Evolutionary conservation across 2,797 vertebrate species (phyloP).

Genomic region (Labroides dimidiatus): DNA sequence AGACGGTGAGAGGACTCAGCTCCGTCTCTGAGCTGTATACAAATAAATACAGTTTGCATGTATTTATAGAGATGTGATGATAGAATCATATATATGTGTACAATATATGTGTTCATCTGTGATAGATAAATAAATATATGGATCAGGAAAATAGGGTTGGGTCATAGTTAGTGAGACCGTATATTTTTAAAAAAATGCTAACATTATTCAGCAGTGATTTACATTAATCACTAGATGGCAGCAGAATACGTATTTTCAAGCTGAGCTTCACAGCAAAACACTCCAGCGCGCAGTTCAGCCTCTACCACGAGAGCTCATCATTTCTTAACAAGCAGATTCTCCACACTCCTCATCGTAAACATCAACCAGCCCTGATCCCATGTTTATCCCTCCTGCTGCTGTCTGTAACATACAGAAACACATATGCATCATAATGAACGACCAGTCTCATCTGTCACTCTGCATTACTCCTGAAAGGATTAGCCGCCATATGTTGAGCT

Average conservation of each 20-base stretch:
- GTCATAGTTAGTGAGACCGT: too few species aligned
- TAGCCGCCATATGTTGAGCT: conserved; percentile 31
- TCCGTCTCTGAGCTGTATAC: conserved; percentile 42
- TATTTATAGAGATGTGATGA: conserved; percentile 20
- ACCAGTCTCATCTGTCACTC: conserved; percentile 26
- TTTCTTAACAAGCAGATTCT: conserved; percentile 12
- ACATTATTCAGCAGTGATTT: too few species aligned
- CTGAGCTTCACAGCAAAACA: not conserved
- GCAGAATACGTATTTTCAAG: conserved; percentile 23
- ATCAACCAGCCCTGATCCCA: conserved; percentile 8
- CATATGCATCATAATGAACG: conserved; percentile 3
- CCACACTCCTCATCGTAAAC: conserved; percentile 10
- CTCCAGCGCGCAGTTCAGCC: not conserved
- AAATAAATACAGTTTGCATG: conserved; percentile 25
- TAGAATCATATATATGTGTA: too few species aligned
- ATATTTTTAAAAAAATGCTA: too few species aligned
- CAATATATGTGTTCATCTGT: too few species aligned
- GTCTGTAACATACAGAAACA: conserved; percentile 23
- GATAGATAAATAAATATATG: too few species aligned
- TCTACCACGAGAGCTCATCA: conserved; percentile 32
- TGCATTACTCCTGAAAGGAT: conserved; percentile 33
- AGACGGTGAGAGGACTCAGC: conserved; percentile 47
- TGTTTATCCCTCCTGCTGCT: conserved; percentile 21
- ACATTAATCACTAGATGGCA: conserved; percentile 51
- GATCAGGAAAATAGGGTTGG: too few species aligned